phyloP scores from a whole-genome alignment of 2,113 vertebrate genomes.

The Alectura lathami region DNA sequence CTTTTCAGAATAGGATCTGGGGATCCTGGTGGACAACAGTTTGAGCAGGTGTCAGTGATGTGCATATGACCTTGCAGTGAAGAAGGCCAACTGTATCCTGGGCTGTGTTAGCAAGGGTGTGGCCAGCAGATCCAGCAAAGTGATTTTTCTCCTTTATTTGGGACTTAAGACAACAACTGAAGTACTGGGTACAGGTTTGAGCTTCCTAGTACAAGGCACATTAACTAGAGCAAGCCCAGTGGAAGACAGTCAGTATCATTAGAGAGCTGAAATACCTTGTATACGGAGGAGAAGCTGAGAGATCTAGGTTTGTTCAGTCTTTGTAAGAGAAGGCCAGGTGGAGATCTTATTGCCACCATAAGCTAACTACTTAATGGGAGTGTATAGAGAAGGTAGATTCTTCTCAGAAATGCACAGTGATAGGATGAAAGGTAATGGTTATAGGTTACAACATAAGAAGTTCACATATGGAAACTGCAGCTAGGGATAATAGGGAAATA shows the following conservation, averaged over 20 bases:
- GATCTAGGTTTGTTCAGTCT: neutral
- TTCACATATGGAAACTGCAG: neutral
- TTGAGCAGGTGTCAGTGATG: neutral
- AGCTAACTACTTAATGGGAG: neutral
- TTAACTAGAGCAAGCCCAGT: neutral
- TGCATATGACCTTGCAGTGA: neutral
- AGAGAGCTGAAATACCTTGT: neutral
- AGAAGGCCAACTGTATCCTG: neutral
- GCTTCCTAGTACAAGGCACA: neutral
- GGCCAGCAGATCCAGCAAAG: neutral
- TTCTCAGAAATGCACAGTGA: neutral
- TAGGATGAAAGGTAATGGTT: neutral
- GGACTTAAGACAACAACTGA: neutral
- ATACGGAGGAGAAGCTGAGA: neutral
- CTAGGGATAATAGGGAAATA: neutral
- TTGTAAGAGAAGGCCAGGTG: neutral
- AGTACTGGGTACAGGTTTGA: neutral
- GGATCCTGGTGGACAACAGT: neutral
- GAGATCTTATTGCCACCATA: neutral
- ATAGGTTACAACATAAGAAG: neutral
- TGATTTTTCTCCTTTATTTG: neutral
- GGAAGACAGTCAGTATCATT: neutral
- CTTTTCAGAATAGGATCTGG: neutral
- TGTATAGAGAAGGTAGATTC: neutral
- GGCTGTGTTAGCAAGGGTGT: neutral